Evolutionary conservation across 2,888 invertebrate genomes (phyloP).

Genomic region (Pimpla rufipes): DNA sequence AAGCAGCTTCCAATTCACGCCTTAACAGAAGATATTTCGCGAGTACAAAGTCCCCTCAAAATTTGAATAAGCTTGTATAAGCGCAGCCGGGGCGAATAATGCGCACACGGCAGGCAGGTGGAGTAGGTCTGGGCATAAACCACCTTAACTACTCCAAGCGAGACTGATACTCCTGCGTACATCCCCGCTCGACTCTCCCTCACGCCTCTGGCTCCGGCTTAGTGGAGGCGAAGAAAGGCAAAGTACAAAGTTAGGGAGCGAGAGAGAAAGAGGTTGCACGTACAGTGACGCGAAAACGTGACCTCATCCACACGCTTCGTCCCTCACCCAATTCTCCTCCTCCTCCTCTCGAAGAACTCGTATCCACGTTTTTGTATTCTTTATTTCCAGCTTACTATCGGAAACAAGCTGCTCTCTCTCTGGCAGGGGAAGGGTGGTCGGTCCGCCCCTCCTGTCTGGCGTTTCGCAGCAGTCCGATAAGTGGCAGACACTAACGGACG

Average conservation of each 20-base stretch:
- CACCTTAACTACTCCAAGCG: constrained; percentile 13
- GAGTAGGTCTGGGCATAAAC: constrained; percentile 4
- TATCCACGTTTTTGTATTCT: neutral
- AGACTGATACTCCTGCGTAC: constrained; percentile 10
- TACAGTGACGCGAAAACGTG: neutral
- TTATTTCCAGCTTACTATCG: constrained; percentile 8
- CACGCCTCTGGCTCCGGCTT: neutral
- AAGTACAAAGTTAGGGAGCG: constrained; percentile 2
- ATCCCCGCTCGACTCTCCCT: neutral
- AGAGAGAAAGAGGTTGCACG: neutral
- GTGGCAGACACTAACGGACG: constrained; percentile 55
- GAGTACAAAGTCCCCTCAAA: neutral
- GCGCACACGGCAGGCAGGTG: neutral
- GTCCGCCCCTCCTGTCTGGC: constrained; percentile 4
- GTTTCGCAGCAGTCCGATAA: constrained; percentile 50
- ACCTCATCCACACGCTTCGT: constrained; percentile 2
- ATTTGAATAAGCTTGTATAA: constrained; percentile 14
- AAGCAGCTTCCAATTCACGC: neutral
- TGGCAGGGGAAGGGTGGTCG: neutral
- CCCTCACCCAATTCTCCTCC: neutral
- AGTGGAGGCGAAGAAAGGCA: constrained; percentile 3
- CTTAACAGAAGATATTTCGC: neutral
- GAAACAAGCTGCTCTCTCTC: constrained; percentile 31
- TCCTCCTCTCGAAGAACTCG: neutral
- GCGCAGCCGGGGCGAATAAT: neutral